These are phyloP conservation scores for Nezara viridula DNA, from an alignment of 2,888 invertebrate species.

Conservation along the genomic window DNA sequence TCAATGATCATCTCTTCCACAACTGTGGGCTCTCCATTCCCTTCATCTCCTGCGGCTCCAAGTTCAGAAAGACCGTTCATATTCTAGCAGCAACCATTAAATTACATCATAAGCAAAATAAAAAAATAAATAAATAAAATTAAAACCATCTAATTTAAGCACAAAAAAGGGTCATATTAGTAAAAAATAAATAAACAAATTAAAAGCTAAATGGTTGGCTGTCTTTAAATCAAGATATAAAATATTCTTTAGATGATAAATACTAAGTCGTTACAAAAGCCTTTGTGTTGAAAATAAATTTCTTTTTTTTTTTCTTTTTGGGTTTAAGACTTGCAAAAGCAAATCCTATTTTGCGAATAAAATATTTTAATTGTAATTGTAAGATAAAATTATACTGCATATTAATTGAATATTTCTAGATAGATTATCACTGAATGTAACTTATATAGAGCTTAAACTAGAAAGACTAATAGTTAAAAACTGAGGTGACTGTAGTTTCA, in stretches of 20 bases:
- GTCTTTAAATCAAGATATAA: neutral
- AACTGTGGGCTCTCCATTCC: neutral
- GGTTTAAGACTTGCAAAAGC: too few relatives aligned
- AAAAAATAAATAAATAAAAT: slow-evolving; percentile 23
- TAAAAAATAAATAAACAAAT: neutral
- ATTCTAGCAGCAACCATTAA: slow-evolving; percentile 57
- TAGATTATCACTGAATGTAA: too few relatives aligned
- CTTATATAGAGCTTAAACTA: too few relatives aligned
- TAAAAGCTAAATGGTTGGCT: neutral
- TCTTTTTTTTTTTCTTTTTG: too few relatives aligned
- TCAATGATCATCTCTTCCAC: slow-evolving; percentile 20
- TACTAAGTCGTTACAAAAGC: neutral
- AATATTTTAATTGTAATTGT: too few relatives aligned
- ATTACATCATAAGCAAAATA: slow-evolving; percentile 44
- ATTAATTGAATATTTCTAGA: too few relatives aligned
- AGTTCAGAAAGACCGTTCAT: slow-evolving; percentile 55
- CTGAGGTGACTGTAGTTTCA: too few relatives aligned
- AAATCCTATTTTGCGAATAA: too few relatives aligned
- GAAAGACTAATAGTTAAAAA: too few relatives aligned
- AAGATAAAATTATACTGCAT: too few relatives aligned
- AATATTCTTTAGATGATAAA: neutral
- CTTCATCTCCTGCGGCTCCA: slow-evolving; percentile 20
- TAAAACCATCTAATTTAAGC: slow-evolving; percentile 31
- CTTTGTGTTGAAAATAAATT: too few relatives aligned
- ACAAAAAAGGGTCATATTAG: slow-evolving; percentile 4